A percentile compares a stretch with the other conserved stretches of the same genome.
These are phyloP conservation scores for Cepphus grylle DNA, from an alignment of 2,113 vertebrate genomes.

Conservation along the genomic window DNA sequence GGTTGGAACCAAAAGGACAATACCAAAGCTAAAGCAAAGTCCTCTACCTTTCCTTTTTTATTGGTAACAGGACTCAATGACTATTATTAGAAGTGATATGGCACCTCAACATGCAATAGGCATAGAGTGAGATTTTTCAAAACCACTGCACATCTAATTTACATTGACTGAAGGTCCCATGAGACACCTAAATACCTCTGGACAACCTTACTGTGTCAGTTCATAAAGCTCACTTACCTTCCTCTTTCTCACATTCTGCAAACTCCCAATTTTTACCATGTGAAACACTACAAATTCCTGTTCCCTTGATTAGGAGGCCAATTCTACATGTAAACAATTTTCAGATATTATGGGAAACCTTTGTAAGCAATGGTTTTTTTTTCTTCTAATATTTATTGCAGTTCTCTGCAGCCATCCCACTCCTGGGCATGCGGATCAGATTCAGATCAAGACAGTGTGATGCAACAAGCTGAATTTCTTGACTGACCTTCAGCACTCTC, in stretches of 20 bases:
- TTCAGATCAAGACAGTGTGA: neutral
- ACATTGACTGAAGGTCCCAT: conserved; percentile 18
- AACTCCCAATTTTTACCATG: neutral
- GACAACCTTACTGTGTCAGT: neutral
- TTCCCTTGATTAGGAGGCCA: neutral
- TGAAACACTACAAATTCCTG: neutral
- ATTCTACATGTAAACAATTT: neutral
- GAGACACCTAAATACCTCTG: conserved; percentile 21
- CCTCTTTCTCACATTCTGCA: neutral
- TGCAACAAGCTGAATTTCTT: conserved; percentile 33
- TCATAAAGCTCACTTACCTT: neutral
- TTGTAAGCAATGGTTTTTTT: neutral
- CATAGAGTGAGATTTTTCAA: conserved; percentile 27
- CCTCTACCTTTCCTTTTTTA: neutral
- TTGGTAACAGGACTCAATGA: neutral
- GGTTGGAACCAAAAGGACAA: neutral
- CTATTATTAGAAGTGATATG: neutral
- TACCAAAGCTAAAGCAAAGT: neutral
- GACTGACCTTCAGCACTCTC: conserved; percentile 17
- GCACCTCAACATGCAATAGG: neutral
- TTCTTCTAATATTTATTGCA: neutral
- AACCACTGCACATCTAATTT: conserved; percentile 31
- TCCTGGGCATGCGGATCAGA: neutral
- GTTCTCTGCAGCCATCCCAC: neutral
- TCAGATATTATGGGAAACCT: neutral